Conservation (phyloP, 2,888 invertebrate genomes). For the Theretra japonica region DNA sequence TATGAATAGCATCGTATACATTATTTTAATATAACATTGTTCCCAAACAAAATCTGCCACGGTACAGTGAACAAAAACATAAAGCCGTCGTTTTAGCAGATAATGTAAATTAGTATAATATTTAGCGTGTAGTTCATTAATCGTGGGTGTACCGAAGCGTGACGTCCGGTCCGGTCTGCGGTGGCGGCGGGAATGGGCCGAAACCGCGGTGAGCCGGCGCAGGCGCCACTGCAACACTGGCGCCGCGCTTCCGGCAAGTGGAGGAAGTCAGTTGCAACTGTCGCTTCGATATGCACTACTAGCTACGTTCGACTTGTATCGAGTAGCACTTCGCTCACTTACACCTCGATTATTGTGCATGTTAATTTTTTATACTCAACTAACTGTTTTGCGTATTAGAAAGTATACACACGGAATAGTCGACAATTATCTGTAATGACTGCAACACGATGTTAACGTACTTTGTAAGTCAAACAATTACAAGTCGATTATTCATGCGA, state of each 20-base stretch:
- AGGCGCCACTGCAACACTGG: slow-evolving; percentile 72
- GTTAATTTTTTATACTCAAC: slow-evolving; percentile 30
- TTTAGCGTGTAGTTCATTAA: slow-evolving; percentile 54
- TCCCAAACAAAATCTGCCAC: not conserved
- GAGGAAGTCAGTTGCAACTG: slow-evolving; percentile 79
- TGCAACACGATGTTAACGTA: not conserved
- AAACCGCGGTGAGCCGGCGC: slow-evolving; percentile 63
- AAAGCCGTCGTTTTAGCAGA: slow-evolving; percentile 31
- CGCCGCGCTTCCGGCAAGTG: slow-evolving; percentile 71
- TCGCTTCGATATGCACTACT: slow-evolving; percentile 72
- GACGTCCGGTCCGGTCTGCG: slow-evolving; percentile 65
- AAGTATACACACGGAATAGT: slow-evolving; percentile 13
- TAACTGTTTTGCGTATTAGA: slow-evolving; percentile 28
- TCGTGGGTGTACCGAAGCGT: slow-evolving; percentile 55
- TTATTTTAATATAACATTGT: not conserved
- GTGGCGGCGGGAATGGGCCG: slow-evolving; percentile 59
- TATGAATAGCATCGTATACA: not conserved
- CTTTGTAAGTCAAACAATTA: not conserved
- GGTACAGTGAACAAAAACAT: slow-evolving; percentile 16
- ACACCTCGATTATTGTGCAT: slow-evolving; percentile 30
- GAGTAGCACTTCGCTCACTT: slow-evolving; percentile 47
- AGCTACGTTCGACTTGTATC: slow-evolving; percentile 46
- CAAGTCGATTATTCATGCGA: not conserved
- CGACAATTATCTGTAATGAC: slow-evolving; percentile 9
- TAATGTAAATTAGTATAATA: slow-evolving; percentile 43